Evolutionary conservation across 2,113 vertebrate genomes (phyloP).

Genomic region (Calonectris borealis): DNA sequence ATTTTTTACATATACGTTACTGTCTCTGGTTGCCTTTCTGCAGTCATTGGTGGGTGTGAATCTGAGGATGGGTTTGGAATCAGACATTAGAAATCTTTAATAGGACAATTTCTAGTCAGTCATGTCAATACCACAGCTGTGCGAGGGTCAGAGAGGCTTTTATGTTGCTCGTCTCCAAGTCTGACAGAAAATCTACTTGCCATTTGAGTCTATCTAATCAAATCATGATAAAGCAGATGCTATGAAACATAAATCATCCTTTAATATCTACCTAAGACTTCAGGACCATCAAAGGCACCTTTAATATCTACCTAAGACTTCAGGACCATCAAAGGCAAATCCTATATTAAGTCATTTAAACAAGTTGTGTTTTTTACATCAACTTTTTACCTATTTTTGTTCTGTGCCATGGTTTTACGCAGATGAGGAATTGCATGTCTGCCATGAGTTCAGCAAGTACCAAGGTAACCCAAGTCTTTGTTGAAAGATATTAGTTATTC

Average conservation of each 20-base stretch:
- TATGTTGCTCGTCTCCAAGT: neutral
- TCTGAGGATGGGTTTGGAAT: neutral
- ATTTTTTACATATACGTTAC: neutral
- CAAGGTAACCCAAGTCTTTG: constrained; percentile 48
- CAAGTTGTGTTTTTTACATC: neutral
- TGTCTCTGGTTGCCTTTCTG: neutral
- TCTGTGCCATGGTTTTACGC: constrained; percentile 20
- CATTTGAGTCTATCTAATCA: neutral
- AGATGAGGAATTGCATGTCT: constrained; percentile 51
- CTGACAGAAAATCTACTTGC: neutral
- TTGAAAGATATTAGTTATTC: neutral
- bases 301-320: neutral
- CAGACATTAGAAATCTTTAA: neutral
- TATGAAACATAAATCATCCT: neutral
- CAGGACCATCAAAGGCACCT: neutral
- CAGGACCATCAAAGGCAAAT: neutral
- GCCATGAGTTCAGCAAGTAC: constrained; percentile 63
- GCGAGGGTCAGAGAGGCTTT: neutral
- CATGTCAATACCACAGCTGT: neutral
- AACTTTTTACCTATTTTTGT: neutral
- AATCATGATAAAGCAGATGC: neutral
- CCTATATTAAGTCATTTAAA: neutral
- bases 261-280: neutral
- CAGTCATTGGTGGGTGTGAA: neutral
- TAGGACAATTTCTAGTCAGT: neutral